Conservation (phyloP, 2,888 invertebrate genomes). For the Polia nebulosa region DNA sequence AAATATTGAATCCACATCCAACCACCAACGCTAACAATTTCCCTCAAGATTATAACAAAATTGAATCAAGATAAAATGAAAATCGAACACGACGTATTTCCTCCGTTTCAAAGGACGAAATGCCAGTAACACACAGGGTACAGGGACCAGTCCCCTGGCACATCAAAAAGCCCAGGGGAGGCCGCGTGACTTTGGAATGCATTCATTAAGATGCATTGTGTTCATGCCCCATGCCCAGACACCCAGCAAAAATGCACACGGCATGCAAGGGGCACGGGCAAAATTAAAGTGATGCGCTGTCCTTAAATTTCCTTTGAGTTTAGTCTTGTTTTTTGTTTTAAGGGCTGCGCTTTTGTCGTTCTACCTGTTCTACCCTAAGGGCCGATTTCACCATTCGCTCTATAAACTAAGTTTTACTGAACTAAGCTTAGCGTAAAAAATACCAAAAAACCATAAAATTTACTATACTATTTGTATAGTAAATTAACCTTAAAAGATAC, state of each 20-base stretch:
- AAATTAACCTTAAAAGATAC: no score
- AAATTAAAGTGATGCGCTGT: constrained; percentile 52
- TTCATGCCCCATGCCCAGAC: constrained; percentile 60
- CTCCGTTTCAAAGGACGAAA: constrained; percentile 33
- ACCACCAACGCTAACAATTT: no score
- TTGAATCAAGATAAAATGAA: constrained; percentile 37
- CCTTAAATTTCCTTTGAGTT: constrained; percentile 24
- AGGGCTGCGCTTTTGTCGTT: constrained; percentile 29
- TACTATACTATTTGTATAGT: no score
- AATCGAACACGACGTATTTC: constrained; percentile 40
- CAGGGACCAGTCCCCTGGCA: constrained; percentile 51
- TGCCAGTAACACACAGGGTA: constrained; percentile 30
- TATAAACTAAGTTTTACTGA: no score
- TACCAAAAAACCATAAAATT: no score
- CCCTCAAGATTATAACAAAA: constrained; percentile 6
- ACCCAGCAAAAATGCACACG: constrained; percentile 53
- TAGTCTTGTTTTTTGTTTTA: constrained; percentile 6
- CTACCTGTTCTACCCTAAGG: no score
- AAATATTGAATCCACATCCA: no score
- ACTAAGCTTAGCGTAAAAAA: no score
- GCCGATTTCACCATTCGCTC: no score
- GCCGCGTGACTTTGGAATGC: constrained; percentile 76
- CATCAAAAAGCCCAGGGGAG: constrained; percentile 62
- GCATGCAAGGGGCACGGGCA: constrained; percentile 27
- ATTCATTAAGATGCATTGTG: constrained; percentile 82